Percentiles rank a stretch among this genome's conserved stretches.
Evolutionary conservation across 2,113 vertebrate species (phyloP).

Genomic region (Albula goreensis): DNA sequence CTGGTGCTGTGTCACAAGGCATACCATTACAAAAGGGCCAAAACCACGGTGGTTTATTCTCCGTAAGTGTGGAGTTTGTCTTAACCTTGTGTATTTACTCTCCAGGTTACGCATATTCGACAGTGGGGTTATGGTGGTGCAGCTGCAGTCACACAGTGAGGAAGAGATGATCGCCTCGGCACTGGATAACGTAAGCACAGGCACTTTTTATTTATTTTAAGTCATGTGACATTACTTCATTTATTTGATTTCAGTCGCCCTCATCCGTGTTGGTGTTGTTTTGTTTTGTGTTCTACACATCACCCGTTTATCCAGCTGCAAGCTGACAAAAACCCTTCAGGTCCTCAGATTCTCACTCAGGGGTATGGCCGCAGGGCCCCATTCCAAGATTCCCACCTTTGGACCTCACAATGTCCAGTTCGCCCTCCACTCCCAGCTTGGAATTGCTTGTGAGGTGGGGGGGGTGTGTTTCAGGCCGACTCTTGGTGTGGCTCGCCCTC

Average conservation of each 20-base stretch:
- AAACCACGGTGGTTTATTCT: not conserved
- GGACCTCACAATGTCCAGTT: not conserved
- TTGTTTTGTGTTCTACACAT: not conserved
- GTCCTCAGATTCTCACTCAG: not conserved
- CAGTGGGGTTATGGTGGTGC: conserved; percentile 98
- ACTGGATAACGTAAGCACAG: conserved; percentile 81
- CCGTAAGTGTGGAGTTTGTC: not conserved
- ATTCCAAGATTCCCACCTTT: not conserved
- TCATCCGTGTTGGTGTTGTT: not conserved
- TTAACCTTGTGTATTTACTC: conserved; percentile 24
- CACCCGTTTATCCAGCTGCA: not conserved
- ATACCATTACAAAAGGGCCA: not conserved
- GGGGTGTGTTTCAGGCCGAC: not conserved
- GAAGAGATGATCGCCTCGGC: conserved; percentile 97
- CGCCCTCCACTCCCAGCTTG: not conserved
- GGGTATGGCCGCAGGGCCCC: not conserved
- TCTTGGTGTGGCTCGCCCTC: not conserved
- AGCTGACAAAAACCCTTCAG: not conserved
- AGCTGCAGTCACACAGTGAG: conserved; percentile 94
- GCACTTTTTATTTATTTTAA: not conserved
- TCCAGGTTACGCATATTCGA: conserved; percentile 92
- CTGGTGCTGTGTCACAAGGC: not conserved
- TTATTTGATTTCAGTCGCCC: not conserved
- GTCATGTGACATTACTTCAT: not conserved
- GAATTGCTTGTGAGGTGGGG: not conserved